These are phyloP conservation scores for Lycia hirtaria DNA, from an alignment of 2,888 invertebrate genomes.

Conservation along the genomic window DNA sequence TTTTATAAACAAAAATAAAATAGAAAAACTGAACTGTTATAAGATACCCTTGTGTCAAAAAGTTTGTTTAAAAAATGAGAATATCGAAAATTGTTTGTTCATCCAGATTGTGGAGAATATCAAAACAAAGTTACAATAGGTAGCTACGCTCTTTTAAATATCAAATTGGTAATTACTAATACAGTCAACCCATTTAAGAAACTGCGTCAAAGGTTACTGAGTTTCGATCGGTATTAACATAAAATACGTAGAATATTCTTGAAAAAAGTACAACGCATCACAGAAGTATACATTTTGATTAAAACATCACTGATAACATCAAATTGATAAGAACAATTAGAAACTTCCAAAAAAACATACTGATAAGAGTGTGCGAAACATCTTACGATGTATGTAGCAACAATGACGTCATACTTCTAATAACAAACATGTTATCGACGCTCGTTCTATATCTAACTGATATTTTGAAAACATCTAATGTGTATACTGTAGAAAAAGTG, in stretches of 20 bases:
- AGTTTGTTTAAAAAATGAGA: no score
- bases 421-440: constrained; percentile 16
- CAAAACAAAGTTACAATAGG: no score
- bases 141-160: no score
- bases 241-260: constrained; percentile 18
- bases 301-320: neutral
- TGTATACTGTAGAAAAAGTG: neutral
- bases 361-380: constrained; percentile 20
- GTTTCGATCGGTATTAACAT: constrained; percentile 14
- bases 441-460: neutral
- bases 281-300: neutral
- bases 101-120: no score
- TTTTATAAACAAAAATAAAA: no score
- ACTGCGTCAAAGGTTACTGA: constrained; percentile 28
- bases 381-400: constrained; percentile 35
- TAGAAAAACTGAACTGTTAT: no score
- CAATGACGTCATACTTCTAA: constrained; percentile 17
- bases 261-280: constrained; percentile 10
- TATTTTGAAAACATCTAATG: no score
- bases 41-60: no score
- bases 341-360: constrained; percentile 26
- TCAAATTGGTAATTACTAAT: no score
- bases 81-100: no score
- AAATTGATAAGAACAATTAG: constrained; percentile 15
- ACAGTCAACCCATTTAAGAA: neutral